Evolutionary conservation across 2,113 vertebrate species (phyloP), one percentile per base, ranked within the genome.

Genomic region (Tachysurus vachellii): DNA sequence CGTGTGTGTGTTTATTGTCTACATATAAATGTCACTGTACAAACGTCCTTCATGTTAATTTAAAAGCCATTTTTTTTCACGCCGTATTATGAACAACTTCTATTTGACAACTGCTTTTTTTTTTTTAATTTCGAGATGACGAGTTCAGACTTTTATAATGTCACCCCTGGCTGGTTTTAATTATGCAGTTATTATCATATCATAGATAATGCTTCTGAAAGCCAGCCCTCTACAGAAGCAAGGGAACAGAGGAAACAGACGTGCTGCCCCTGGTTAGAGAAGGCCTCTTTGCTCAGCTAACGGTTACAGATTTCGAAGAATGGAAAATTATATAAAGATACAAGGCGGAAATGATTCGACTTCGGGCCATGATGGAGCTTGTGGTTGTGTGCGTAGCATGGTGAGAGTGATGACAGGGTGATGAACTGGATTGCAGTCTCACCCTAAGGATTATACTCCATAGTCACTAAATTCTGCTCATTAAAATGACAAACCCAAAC

Each of bases 401-500:
- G 53, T n/a, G 90, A 90, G 92, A 92, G 92, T 92, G 93, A 94
- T 88, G 93, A 89, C 94, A 93, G 93, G 92, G 93, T 94, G 93
- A 93, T 92, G 93, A 88, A 91, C 88, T 88, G 90, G 86, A 88
- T 89, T 83, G 82, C 92, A 93, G 93, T 93, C 93, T 93, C 94
- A 94, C 92, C 92, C 91, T 90, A 92, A 90, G 94, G 89, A 92
- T 92, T 92, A 93, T 91, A 93, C 92, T 93, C 93, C 90, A 93
- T 88, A 94, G 94, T 94, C 94, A 94, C 95, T 95, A 95, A 95
- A 95, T 95, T 95, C 93, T 95, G 93, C 94, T 95, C 95, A 95
- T 95, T 95, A 95, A 95, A 94, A 93, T 94, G 95, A 95, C 95
- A 95, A 95, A 95, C 92, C 93, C 95, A 95, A 95, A 95, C 94